phyloP scores from a whole-genome alignment of 2,797 vertebrate species.

The Pelodytes ibericus region DNA sequence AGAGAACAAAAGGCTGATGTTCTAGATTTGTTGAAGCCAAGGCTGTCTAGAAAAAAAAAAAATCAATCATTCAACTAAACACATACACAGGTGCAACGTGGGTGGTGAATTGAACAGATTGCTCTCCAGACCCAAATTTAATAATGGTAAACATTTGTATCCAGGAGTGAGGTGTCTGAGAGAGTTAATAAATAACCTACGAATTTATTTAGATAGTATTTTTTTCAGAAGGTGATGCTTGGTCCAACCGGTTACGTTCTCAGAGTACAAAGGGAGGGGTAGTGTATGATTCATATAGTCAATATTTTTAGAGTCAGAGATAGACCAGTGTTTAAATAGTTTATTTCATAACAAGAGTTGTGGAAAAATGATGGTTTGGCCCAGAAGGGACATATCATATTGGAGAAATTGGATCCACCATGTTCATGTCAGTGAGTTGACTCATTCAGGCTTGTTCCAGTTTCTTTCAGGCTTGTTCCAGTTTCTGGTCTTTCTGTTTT shows the following conservation, averaged over 20 bases:
- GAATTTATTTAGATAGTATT: not conserved
- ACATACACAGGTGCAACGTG: conserved; percentile 46
- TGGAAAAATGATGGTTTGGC: no score
- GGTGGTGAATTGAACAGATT: conserved; percentile 26
- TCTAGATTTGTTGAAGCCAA: conserved; percentile 25
- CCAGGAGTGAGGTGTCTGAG: not conserved
- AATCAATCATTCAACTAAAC: conserved; percentile 30
- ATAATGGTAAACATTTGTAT: conserved; percentile 25
- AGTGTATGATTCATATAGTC: no score
- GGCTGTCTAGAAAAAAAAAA: conserved; percentile 17
- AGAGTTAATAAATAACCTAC: conserved; percentile 36
- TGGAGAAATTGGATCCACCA: no score
- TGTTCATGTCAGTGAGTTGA: no score
- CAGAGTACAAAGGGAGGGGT: not conserved
- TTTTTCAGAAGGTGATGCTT: not conserved
- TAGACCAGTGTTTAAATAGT: no score
- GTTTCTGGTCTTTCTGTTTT: no score
- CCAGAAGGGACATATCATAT: no score
- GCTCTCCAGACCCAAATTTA: conserved; percentile 34
- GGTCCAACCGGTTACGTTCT: not conserved
- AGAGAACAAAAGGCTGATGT: conserved; percentile 37
- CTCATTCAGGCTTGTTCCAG: no score
- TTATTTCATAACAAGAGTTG: no score
- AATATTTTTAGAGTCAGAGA: no score
- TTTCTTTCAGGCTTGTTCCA: no score